Conservation (phyloP, 1,140 invertebrate species). For the Triops longicaudatus region DNA sequence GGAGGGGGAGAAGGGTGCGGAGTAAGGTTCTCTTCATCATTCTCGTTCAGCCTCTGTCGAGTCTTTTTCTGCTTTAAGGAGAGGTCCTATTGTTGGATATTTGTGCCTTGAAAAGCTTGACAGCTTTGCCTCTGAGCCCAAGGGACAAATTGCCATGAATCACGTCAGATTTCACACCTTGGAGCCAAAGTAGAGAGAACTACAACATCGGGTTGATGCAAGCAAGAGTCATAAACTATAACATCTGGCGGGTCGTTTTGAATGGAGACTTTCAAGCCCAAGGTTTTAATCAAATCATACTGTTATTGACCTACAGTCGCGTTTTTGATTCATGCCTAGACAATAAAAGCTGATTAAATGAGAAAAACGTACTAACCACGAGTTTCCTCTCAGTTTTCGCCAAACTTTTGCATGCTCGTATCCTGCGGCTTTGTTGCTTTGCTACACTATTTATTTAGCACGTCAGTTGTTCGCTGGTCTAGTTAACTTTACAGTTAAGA, state of each 20-base stretch:
- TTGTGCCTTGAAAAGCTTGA: neutral
- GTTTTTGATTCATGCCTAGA: too few relatives aligned
- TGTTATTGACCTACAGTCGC: neutral
- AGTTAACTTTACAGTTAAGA: too few relatives aligned
- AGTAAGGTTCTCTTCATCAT: neutral
- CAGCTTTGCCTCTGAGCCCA: constrained; percentile 5
- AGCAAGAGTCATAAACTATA: neutral
- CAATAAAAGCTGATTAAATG: too few relatives aligned
- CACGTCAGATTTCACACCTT: constrained; percentile 12
- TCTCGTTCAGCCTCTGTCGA: neutral
- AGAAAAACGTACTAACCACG: too few relatives aligned
- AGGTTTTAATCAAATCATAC: neutral
- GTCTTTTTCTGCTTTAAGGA: neutral
- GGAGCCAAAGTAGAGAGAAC: neutral
- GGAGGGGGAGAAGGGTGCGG: neutral
- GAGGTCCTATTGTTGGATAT: neutral
- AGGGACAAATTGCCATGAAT: constrained; percentile 8
- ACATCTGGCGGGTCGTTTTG: neutral
- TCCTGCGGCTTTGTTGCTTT: too few relatives aligned
- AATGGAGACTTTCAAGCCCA: neutral
- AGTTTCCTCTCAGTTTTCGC: too few relatives aligned
- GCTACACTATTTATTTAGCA: too few relatives aligned
- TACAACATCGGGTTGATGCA: neutral
- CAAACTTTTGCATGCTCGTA: too few relatives aligned
- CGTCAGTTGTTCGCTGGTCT: too few relatives aligned